A percentile compares a stretch with the other conserved stretches of the same genome.
These are phyloP conservation scores for Engraulis encrasicolus DNA, from an alignment of 2,113 vertebrate genomes.

Conservation along the genomic window DNA sequence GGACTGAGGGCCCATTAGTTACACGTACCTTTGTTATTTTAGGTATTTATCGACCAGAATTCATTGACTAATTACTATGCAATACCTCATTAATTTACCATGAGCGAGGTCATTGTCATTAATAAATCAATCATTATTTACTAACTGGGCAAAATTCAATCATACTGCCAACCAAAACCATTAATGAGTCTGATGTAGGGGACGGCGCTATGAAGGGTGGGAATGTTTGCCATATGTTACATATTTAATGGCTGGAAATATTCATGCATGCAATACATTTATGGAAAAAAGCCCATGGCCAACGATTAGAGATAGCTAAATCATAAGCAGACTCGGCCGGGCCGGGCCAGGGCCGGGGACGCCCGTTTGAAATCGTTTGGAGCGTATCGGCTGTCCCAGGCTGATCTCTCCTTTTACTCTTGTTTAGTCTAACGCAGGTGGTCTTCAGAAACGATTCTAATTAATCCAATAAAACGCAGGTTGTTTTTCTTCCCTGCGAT, in stretches of 20 bases:
- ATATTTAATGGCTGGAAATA: constrained; percentile 53
- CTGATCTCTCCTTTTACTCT: constrained; percentile 42
- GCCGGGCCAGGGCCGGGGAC: no score
- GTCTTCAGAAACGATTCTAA: constrained; percentile 73
- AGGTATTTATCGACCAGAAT: constrained; percentile 73
- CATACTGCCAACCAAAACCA: constrained; percentile 70
- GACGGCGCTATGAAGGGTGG: constrained; percentile 56
- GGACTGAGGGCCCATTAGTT: constrained; percentile 73
- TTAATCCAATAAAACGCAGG: constrained; percentile 75
- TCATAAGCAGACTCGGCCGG: constrained; percentile 56
- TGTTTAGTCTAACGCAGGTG: constrained; percentile 74
- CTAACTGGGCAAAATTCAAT: constrained; percentile 72
- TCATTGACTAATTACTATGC: constrained; percentile 79
- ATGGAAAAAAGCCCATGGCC: constrained; percentile 52
- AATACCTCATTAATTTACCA: constrained; percentile 78
- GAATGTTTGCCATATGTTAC: constrained; percentile 68
- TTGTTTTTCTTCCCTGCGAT: constrained; percentile 72
- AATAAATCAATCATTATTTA: constrained; percentile 81
- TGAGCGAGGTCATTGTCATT: constrained; percentile 77
- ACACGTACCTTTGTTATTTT: constrained; percentile 77
- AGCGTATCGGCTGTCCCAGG: constrained; percentile 53
- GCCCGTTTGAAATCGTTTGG: no score
- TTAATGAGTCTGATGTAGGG: constrained; percentile 64
- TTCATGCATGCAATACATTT: constrained; percentile 62
- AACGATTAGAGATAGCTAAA: constrained; percentile 49